Evolutionary conservation across 2,888 invertebrate genomes (phyloP).

Genomic region (Pristionchus japonicus): DNA sequence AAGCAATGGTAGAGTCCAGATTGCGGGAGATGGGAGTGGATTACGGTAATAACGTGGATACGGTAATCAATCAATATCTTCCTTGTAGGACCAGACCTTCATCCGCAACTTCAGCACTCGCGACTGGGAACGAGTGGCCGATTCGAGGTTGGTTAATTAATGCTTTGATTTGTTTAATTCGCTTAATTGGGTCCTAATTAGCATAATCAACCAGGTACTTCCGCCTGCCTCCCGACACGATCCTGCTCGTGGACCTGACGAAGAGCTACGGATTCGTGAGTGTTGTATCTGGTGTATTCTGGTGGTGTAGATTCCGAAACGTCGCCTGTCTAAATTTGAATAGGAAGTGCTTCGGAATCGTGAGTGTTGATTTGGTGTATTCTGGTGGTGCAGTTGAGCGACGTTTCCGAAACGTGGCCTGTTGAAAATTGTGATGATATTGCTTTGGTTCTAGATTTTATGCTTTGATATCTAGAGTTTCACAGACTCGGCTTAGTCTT

Average conservation of each 20-base stretch:
- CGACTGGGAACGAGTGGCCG: slow-evolving; percentile 43
- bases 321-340: no score
- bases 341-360: background rate
- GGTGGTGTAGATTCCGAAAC: no score
- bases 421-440: background rate
- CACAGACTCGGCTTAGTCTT: background rate
- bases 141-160: background rate
- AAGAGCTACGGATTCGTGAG: slow-evolving; percentile 20
- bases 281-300: background rate
- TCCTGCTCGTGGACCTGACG: slow-evolving; percentile 56
- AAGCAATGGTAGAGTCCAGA: no score
- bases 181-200: background rate
- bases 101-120: background rate
- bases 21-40: no score
- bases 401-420: no score
- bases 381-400: no score
- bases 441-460: background rate
- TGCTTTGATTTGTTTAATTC: background rate
- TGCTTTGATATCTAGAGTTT: background rate
- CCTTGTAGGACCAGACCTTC: slow-evolving; percentile 45
- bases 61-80: background rate
- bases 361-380: background rate
- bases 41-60: background rate
- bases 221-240: slow-evolving; percentile 59
- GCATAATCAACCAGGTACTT: background rate